A percentile compares a stretch with the other conserved stretches of the same genome.
Conservation (phyloP, 2,888 invertebrate genomes). For the Cerastis leucographa region DNA sequence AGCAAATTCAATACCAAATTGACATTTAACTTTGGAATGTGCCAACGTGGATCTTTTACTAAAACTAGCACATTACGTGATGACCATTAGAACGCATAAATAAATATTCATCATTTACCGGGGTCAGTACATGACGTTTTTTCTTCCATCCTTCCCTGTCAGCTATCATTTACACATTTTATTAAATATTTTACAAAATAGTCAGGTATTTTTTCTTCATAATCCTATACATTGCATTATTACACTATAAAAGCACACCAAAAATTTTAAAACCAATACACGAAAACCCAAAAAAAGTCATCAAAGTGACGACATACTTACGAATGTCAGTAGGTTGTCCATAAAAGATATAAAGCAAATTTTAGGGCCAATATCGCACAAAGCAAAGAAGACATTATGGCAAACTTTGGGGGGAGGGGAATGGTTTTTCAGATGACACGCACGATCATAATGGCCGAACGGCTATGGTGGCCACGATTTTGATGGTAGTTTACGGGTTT, state of each 20-base stretch:
- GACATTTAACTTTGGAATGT: too few relatives aligned
- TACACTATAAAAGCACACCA: background rate
- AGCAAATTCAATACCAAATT: too few relatives aligned
- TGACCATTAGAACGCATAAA: too few relatives aligned
- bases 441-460: conserved; percentile 64
- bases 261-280: conserved; percentile 7
- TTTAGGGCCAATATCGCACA: conserved; percentile 64
- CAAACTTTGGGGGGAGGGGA: conserved; percentile 52
- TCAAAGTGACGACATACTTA: conserved; percentile 38
- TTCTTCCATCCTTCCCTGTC: too few relatives aligned
- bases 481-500: conserved; percentile 16
- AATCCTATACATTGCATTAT: too few relatives aligned
- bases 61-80: too few relatives aligned
- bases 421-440: conserved; percentile 69
- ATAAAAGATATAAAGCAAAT: conserved; percentile 60
- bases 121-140: too few relatives aligned
- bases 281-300: conserved; percentile 22
- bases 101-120: too few relatives aligned
- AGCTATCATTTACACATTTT: background rate
- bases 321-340: conserved; percentile 41
- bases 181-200: background rate
- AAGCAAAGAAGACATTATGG: conserved; percentile 67
- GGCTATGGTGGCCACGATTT: conserved; percentile 59
- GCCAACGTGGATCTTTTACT: too few relatives aligned
- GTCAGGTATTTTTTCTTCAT: background rate